phyloP scores from a whole-genome alignment of 1,140 invertebrate species.

The Mycetomoellerius zeteki region DNA sequence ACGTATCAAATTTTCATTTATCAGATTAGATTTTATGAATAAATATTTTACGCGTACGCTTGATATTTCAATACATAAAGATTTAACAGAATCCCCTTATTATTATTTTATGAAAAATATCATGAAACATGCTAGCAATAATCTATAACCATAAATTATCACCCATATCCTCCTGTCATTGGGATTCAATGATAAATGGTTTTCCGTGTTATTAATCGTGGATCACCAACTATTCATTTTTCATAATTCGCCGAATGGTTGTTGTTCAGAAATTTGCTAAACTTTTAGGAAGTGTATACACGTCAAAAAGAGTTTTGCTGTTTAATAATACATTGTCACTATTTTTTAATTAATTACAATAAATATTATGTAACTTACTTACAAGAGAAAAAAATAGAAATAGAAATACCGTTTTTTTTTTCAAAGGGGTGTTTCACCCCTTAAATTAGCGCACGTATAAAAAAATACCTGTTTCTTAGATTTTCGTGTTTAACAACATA shows the following conservation, averaged over 20 bases:
- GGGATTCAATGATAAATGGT: constrained; percentile 53
- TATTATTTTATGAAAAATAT: constrained; percentile 42
- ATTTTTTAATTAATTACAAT: not conserved
- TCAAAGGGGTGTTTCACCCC: no score
- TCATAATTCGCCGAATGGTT: constrained; percentile 49
- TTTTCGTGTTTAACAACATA: no score
- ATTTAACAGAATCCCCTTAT: constrained; percentile 21
- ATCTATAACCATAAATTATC: constrained; percentile 57
- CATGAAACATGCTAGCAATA: constrained; percentile 2
- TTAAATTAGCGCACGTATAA: no score
- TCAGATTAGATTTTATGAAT: not conserved
- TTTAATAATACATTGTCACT: not conserved
- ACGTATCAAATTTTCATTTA: constrained; percentile 28
- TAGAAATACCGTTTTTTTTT: no score
- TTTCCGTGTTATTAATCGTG: constrained; percentile 52
- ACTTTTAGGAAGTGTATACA: not conserved
- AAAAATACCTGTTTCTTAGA: no score
- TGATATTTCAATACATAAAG: constrained; percentile 15
- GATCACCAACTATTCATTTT: constrained; percentile 58
- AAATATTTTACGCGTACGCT: not conserved
- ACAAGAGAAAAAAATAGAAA: no score
- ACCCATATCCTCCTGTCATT: constrained; percentile 41
- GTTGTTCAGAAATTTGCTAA: constrained; percentile 39
- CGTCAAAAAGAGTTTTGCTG: not conserved
- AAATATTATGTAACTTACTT: not conserved